phyloP scores from a whole-genome alignment of 1,140 invertebrate species.

The Neomicropteryx cornuta region DNA sequence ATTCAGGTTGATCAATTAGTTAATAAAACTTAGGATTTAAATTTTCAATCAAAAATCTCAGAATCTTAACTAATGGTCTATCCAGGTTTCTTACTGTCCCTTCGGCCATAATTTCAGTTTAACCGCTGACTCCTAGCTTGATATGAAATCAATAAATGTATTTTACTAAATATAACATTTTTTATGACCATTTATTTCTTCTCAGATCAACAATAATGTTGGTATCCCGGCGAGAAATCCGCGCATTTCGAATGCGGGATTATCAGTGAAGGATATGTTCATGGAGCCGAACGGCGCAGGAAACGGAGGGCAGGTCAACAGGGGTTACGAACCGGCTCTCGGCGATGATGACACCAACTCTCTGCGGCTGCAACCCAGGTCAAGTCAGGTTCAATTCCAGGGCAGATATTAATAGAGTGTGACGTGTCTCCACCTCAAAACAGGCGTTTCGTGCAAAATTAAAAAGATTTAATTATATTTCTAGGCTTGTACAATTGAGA shows the following conservation, averaged over 20 bases:
- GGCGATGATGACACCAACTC: slow-evolving; percentile 47
- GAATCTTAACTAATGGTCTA: too few relatives aligned
- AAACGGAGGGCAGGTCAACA: slow-evolving; percentile 43
- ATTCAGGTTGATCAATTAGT: too few relatives aligned
- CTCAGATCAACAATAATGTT: slow-evolving; percentile 36
- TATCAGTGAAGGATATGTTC: slow-evolving; percentile 49
- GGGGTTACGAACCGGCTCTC: slow-evolving; percentile 43
- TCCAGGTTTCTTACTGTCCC: too few relatives aligned
- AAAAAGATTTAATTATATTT: too few relatives aligned
- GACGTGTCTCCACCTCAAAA: too few relatives aligned
- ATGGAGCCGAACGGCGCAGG: slow-evolving; percentile 43
- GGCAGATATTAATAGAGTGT: slow-evolving; percentile 28
- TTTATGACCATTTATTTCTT: slow-evolving; percentile 3
- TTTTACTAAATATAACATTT: background rate
- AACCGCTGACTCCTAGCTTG: too few relatives aligned
- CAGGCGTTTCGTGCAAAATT: too few relatives aligned
- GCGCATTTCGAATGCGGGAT: slow-evolving; percentile 44
- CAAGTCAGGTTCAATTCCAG: slow-evolving; percentile 36
- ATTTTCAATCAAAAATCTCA: too few relatives aligned
- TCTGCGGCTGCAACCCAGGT: slow-evolving; percentile 41
- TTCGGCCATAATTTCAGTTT: too few relatives aligned
- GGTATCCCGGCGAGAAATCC: slow-evolving; percentile 32
- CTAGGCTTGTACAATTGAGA: too few relatives aligned
- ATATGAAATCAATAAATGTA: slow-evolving; percentile 7
- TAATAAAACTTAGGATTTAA: too few relatives aligned